These are phyloP conservation scores for Fundulus diaphanus DNA, from an alignment of 2,797 vertebrate genomes.

Conservation along the genomic window DNA sequence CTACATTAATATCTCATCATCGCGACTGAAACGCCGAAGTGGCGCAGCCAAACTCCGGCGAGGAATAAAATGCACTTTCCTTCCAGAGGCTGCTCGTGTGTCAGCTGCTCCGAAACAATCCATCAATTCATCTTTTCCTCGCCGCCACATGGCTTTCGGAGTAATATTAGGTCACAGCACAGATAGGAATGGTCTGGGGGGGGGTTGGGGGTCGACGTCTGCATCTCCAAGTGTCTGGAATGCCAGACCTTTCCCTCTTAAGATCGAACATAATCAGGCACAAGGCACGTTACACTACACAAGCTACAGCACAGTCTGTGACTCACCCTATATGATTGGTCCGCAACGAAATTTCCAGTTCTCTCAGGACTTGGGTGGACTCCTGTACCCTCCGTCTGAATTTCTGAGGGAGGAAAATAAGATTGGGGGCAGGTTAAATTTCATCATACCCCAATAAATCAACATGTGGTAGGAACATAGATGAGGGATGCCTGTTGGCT, in stretches of 20 bases:
- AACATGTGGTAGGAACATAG: slow-evolving; percentile 38
- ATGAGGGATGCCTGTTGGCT: slow-evolving; percentile 47
- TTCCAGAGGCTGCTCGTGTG: slow-evolving; percentile 43
- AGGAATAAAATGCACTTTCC: slow-evolving; percentile 41
- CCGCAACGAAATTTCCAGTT: slow-evolving; percentile 99
- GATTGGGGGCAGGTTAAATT: slow-evolving; percentile 51
- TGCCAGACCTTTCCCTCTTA: slow-evolving; percentile 62
- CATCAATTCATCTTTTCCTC: slow-evolving; percentile 63
- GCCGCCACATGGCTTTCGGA: slow-evolving; percentile 50
- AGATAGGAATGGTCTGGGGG: slow-evolving; percentile 30
- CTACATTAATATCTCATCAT: slow-evolving; percentile 5
- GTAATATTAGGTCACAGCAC: slow-evolving; percentile 58
- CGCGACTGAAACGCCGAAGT: slow-evolving; percentile 7
- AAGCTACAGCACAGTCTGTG: slow-evolving; percentile 31
- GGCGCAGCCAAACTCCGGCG: slow-evolving; percentile 8
- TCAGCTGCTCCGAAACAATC: slow-evolving; percentile 55
- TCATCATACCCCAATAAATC: slow-evolving; percentile 57
- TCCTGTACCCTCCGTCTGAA: slow-evolving; percentile 98
- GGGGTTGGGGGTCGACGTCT: slow-evolving; percentile 49
- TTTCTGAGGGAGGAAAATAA: slow-evolving; percentile 84
- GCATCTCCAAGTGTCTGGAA: slow-evolving; percentile 67
- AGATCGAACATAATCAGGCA: slow-evolving; percentile 54
- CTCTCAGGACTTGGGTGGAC: slow-evolving; percentile 97
- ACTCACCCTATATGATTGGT: slow-evolving; percentile 99
- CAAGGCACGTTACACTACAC: slow-evolving; percentile 36